These are phyloP conservation scores for Pseudomyrmex sp. DNA, from an alignment of 1,140 invertebrate genomes.

Conservation along the genomic window DNA sequence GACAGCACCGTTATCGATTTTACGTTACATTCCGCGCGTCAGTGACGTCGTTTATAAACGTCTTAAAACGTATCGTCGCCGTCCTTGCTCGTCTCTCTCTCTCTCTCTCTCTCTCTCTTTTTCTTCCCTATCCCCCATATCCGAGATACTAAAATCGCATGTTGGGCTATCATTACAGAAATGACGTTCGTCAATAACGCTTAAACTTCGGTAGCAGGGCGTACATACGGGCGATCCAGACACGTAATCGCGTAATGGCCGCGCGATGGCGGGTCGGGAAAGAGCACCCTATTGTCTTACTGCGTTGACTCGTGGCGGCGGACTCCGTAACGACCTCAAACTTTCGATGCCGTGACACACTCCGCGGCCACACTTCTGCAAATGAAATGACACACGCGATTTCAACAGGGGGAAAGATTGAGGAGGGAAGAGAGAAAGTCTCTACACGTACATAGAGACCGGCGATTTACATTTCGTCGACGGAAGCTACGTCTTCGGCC, in stretches of 20 bases:
- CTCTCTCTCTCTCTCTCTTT: background rate
- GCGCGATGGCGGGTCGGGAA: conserved; percentile 28
- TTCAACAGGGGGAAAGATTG: conserved; percentile 46
- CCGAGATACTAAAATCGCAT: conserved; percentile 69
- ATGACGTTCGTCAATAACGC: conserved; percentile 61
- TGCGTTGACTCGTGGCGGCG: conserved; percentile 36
- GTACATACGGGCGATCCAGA: conserved; percentile 47
- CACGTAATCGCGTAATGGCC: conserved; percentile 60
- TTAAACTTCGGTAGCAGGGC: conserved; percentile 55
- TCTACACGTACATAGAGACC: conserved; percentile 58
- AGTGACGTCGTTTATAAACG: conserved; percentile 29
- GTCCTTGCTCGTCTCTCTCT: conserved; percentile 22
- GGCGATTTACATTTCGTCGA: conserved; percentile 75
- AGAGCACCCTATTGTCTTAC: conserved; percentile 53
- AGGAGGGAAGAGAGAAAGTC: too few relatives aligned
- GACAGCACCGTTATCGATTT: conserved; percentile 46
- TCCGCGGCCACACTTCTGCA: conserved; percentile 72
- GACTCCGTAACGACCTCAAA: conserved; percentile 67
- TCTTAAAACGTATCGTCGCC: conserved; percentile 38
- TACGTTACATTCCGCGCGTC: conserved; percentile 16
- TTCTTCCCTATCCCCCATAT: conserved; percentile 6
- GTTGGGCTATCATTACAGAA: conserved; percentile 56
- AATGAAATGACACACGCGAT: conserved; percentile 82
- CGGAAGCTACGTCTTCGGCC: conserved; percentile 52
- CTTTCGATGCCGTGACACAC: conserved; percentile 68